Evolutionary conservation across 2,888 invertebrate species (phyloP).

Genomic region (Pyralis farinalis): DNA sequence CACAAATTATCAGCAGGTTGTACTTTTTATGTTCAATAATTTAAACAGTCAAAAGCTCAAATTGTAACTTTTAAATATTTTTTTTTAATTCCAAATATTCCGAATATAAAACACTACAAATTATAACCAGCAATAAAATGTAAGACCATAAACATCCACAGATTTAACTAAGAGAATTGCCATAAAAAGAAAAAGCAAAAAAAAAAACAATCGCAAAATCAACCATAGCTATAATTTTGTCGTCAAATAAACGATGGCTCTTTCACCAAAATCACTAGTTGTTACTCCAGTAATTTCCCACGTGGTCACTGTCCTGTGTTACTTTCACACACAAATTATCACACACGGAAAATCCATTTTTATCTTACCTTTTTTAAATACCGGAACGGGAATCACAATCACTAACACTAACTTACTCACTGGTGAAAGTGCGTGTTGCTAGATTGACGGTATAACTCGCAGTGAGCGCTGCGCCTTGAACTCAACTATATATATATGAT

Average conservation of each 20-base stretch:
- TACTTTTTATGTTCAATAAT: too few species aligned
- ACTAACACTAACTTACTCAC: constrained; percentile 35
- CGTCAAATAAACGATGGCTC: constrained; percentile 9
- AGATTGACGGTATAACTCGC: constrained; percentile 71
- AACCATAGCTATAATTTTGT: constrained; percentile 2
- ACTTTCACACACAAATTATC: constrained; percentile 12
- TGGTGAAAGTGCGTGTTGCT: constrained; percentile 75
- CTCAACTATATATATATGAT: constrained; percentile 88
- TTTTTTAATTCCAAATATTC: too few species aligned
- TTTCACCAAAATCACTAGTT: constrained; percentile 33
- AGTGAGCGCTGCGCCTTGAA: constrained; percentile 88
- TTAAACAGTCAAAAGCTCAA: too few species aligned
- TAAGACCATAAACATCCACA: too few species aligned
- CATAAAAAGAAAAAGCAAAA: too few species aligned
- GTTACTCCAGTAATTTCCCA: constrained; percentile 13
- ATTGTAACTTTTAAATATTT: too few species aligned
- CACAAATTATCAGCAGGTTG: too few species aligned
- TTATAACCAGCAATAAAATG: too few species aligned
- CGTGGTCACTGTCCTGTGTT: constrained; percentile 24
- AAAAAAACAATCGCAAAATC: too few species aligned
- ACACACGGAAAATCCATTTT: constrained; percentile 5
- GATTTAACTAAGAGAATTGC: too few species aligned
- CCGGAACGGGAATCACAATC: constrained; percentile 11
- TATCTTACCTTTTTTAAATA: constrained; percentile 44
- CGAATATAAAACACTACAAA: too few species aligned